Percentiles rank a stretch among this genome's conserved stretches.
Conservation (phyloP, 2,888 invertebrate genomes). For the Deroplatys truncata region DNA sequence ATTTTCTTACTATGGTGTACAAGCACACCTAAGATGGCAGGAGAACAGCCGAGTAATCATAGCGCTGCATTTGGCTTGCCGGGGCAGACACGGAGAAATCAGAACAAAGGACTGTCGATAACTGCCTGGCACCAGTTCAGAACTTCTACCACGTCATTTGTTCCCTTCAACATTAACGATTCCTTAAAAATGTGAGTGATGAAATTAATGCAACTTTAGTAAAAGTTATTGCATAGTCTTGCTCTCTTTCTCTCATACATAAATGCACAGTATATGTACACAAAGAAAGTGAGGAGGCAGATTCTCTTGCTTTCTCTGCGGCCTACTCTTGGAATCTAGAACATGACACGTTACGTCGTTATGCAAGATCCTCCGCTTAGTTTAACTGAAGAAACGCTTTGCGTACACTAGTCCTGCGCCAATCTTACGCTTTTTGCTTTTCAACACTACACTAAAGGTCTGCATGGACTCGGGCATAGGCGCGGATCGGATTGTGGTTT, state of each 20-base stretch:
- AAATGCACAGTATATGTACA: neutral
- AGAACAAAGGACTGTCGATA: neutral
- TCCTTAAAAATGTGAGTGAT: neutral
- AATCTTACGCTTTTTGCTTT: neutral
- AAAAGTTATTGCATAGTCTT: neutral
- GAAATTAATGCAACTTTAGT: neutral
- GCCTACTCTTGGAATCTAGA: neutral
- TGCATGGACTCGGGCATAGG: no score
- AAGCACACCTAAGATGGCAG: no score
- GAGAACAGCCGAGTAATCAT: no score
- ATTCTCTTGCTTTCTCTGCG: neutral
- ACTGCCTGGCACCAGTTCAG: neutral
- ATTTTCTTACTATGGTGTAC: no score
- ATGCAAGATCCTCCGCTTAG: neutral
- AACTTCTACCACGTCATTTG: neutral
- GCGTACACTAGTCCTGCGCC: no score
- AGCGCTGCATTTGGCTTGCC: no score
- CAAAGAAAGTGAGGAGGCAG: neutral
- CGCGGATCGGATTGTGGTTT: no score
- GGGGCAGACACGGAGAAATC: neutral
- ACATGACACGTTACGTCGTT: neutral
- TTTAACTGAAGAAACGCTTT: neutral
- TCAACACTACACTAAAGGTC: no score
- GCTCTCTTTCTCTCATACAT: neutral
- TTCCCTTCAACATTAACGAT: neutral